A percentile compares a stretch with the other conserved stretches of the same genome.
phyloP scores from a whole-genome alignment of 2,797 vertebrate species.

The Percopsis omiscomaycus region DNA sequence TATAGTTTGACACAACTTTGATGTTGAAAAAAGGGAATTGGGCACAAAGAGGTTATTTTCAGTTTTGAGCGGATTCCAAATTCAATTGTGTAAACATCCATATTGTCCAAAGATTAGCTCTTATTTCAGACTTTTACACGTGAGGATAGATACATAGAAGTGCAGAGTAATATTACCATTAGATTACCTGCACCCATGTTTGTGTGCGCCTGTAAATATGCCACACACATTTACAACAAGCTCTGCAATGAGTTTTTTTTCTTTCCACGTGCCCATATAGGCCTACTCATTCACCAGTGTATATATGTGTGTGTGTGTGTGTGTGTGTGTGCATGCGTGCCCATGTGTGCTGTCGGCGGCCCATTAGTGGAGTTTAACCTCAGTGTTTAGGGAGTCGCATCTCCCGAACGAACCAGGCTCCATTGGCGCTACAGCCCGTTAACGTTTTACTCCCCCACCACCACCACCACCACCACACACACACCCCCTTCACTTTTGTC shows the following conservation, averaged over 20 bases:
- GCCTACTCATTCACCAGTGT: slow-evolving; percentile 36
- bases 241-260: background rate
- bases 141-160: too few species aligned
- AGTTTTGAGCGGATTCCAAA: too few species aligned
- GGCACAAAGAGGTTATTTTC: too few species aligned
- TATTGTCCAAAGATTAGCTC: too few species aligned
- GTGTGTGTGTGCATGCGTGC: slow-evolving; percentile 38
- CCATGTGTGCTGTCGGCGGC: slow-evolving; percentile 66
- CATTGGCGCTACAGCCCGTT: slow-evolving; percentile 76
- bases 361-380: slow-evolving; percentile 80
- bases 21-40: too few species aligned
- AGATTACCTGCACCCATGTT: slow-evolving; percentile 55
- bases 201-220: slow-evolving; percentile 32
- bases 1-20: background rate
- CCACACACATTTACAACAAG: background rate
- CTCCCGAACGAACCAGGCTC: slow-evolving; percentile 70
- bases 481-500: slow-evolving; percentile 86
- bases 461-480: slow-evolving; percentile 22
- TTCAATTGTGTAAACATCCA: too few species aligned
- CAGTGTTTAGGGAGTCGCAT: slow-evolving; percentile 75
- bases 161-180: too few species aligned
- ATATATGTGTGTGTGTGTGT: background rate
- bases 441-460: slow-evolving; percentile 75
- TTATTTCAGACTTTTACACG: too few species aligned
- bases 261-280: slow-evolving; percentile 27